phyloP scores from a whole-genome alignment of 2,113 vertebrate species.

The Polypterus senegalus region DNA sequence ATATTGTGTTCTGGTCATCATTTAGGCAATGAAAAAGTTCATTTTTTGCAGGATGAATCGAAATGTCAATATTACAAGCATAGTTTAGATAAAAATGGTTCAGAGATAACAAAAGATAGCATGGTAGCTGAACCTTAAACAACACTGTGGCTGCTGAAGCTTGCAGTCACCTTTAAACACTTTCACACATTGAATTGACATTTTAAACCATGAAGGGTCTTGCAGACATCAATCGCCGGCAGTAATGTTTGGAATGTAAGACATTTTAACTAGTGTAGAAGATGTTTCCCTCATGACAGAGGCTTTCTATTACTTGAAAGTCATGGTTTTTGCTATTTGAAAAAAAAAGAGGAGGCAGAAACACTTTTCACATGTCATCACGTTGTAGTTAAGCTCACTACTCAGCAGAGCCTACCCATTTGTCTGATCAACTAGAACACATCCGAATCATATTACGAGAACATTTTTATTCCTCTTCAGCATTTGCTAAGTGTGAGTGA shows the following conservation, averaged over 20 bases:
- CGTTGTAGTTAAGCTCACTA: too few relatives aligned
- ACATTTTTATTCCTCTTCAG: too few relatives aligned
- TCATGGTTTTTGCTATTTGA: conserved; percentile 1
- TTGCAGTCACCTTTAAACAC: neutral
- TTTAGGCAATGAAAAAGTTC: too few relatives aligned
- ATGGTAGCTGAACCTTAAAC: neutral
- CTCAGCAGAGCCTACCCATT: too few relatives aligned
- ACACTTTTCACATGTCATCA: neutral
- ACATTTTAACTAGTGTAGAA: conserved; percentile 16
- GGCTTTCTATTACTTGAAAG: conserved; percentile 3
- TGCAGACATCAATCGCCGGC: conserved; percentile 14
- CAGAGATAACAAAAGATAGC: too few relatives aligned
- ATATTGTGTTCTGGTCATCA: too few relatives aligned
- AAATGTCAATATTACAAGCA: too few relatives aligned
- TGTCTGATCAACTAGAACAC: too few relatives aligned
- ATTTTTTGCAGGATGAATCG: too few relatives aligned
- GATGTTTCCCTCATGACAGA: neutral
- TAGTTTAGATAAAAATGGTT: too few relatives aligned
- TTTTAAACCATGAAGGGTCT: conserved; percentile 19
- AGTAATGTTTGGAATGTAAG: conserved; percentile 19
- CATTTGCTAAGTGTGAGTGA: too few relatives aligned
- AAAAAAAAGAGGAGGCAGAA: neutral
- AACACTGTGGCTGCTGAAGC: neutral
- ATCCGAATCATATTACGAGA: too few relatives aligned
- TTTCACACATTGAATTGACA: conserved; percentile 15